Evolutionary conservation across 2,113 vertebrate species (phyloP), one percentile per base, ranked within the genome.

Genomic region (Acrocephalus arundinaceus): DNA sequence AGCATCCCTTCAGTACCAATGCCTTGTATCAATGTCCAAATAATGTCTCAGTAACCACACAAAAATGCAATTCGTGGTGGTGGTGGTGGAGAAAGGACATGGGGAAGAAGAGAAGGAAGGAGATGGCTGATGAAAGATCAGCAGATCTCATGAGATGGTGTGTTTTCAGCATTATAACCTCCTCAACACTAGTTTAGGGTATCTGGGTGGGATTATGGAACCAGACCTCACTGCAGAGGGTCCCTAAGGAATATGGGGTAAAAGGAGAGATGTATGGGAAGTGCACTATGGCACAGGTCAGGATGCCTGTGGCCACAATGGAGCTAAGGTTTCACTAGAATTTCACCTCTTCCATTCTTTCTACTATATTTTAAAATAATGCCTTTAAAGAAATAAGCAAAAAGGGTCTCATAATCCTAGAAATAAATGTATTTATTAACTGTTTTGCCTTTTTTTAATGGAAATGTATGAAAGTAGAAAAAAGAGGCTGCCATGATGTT

Each of bases 241-340:
- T 49, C 45, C 13, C 35, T 65, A 21, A 93, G 15, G 27, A 10
- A 37, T 49, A 39, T 1, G 3, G 15, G 6, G 12, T 13, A 65
- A 78, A 89, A 68, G 31, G 12, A 75, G 33, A 81, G 5, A 9
- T 37, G 24, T 33, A 37, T 10, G n/a, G 18, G 6, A 15, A 92
- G 12, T 0, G 0, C 31, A 33, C 4, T 20, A 10, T 0, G 3
- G 58, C 43, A 66, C 23, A 58, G 35, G 11, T 23, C 54, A 66
- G 43, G 35, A 59, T 52, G 54, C 6, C 45, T 67, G 52, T 51
- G 39, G n/a, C 30, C 15, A n/a, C 31, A 81, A 3, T 48, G 20
- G n/a, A 75, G 21, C 25, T 57, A 46, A 33, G 76, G 20, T 82
- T 85, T 72, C 31, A 27, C 28, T 66, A 59, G 39, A 88, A 85